Conservation (phyloP, 2,888 invertebrate species). For the Seira musarum region DNA sequence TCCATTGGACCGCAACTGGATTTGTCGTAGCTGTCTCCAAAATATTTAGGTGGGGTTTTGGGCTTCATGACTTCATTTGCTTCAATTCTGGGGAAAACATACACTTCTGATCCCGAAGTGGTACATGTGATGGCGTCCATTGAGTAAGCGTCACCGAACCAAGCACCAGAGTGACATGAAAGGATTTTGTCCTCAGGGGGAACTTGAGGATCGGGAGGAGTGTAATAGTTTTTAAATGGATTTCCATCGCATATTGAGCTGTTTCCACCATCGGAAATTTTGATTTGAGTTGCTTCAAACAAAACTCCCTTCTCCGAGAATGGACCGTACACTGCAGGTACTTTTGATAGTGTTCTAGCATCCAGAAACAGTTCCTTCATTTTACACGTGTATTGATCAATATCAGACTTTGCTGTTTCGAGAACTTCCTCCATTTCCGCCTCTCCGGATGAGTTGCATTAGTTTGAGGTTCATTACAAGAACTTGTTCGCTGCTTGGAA, state of each 20-base stretch:
- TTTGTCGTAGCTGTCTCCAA: constrained; percentile 1
- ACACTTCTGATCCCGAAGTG: not conserved
- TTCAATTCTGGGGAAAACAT: not conserved
- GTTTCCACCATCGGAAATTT: too few species aligned
- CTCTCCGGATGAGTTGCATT: too few species aligned
- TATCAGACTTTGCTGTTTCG: not conserved
- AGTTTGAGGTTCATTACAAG: not conserved
- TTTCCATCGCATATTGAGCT: not conserved
- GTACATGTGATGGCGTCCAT: constrained; percentile 25
- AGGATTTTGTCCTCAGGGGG: not conserved
- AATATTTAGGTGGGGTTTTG: not conserved
- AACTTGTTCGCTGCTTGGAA: constrained; percentile 9
- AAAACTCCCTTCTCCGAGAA: too few species aligned
- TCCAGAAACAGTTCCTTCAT: not conserved
- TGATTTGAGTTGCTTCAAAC: too few species aligned
- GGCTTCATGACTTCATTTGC: not conserved
- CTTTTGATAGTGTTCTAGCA: not conserved
- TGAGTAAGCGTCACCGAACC: constrained; percentile 12
- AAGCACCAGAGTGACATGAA: constrained; percentile 30
- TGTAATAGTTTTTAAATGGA: too few species aligned
- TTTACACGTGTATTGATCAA: not conserved
- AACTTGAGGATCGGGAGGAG: too few species aligned
- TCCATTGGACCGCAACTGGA: not conserved
- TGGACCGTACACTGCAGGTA: constrained; percentile 2
- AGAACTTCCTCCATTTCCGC: not conserved